Base-by-base conservation (phyloP, 2,797 vertebrate species). In the Peromyscus eremicus region DNA sequence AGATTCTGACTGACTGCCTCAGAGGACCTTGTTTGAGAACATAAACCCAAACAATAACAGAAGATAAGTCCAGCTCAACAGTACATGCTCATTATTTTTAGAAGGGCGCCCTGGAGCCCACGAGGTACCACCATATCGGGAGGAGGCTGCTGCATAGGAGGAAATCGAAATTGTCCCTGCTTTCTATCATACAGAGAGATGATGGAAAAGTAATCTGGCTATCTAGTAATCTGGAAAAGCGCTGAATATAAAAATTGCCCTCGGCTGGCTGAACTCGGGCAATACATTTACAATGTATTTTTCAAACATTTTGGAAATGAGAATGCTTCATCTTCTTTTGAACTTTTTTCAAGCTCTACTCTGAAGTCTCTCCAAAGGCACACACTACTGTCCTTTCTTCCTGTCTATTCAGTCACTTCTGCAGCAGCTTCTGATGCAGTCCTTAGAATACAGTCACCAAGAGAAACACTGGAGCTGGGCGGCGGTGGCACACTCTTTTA, bases 251-350 rank as follows among this genome's bases (percentile, higher is more conserved):
- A 92, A 96, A 86, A 89, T 11, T 21, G 70, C 88, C 73, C 2
- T 86, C 94, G 97, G 93, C 95, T 97, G 96, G 90, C 92, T 96
- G 96, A 82, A 90, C 91, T 97, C 91, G 70, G 1, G 73, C 87
- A 82, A 79, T 83, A 37, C 77, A 73, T 96, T 92, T 96, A 43
- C 90, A 25, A 81, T 75, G 82, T 21, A 94, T 68, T 81, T 93
- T 96, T 92, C 94, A 96, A 96, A 96, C 77, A 73, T 84, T 92
- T 62, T 96, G 92, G 90, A 92, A 92, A 95, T 52, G 46, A 96
- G 94, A 97, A 52, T 5, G 92, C 80, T 93, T 89, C 71, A 81
- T 89, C 81, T 80, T 91, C 70, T 0, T 34, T 34, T 76, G 55
- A 34, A 83, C 92, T 97, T 95, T 77, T 97, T 83, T 94, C 92